Conservation (phyloP, 2,797 vertebrate species). For the Simalia tracyae region DNA sequence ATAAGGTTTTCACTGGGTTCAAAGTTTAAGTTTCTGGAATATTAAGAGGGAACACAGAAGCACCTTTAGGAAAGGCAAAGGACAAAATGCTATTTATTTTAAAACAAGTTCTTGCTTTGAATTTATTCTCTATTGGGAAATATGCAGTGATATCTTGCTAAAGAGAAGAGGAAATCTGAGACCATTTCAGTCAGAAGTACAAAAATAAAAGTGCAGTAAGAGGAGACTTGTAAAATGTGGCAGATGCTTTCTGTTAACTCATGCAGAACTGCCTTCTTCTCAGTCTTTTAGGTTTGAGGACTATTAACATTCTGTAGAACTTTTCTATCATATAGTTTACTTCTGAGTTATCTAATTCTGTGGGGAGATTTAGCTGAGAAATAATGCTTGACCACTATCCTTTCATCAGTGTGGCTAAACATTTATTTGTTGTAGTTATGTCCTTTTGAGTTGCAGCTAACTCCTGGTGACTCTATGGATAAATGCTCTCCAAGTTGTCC, state of each 20-base stretch:
- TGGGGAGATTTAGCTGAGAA: not conserved
- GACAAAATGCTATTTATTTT: not conserved
- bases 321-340: not conserved
- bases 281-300: not conserved
- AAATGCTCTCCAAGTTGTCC: not conserved
- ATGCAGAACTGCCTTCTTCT: not conserved
- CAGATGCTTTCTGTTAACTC: not conserved
- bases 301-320: not conserved
- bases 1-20: not conserved
- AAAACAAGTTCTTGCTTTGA: not conserved
- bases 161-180: conserved; percentile 7
- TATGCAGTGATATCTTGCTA: not conserved
- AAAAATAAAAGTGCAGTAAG: not conserved
- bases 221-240: not conserved
- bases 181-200: not conserved
- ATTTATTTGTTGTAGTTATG: not conserved
- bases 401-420: not conserved
- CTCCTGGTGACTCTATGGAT: not conserved
- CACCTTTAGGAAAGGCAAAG: not conserved
- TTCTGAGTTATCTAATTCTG: not conserved
- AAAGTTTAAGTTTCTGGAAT: not conserved
- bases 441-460: not conserved
- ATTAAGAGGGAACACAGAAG: not conserved
- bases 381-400: not conserved
- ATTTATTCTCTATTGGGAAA: not conserved